Conservation (phyloP, 2,888 invertebrate genomes). For the Eilema caniola region DNA sequence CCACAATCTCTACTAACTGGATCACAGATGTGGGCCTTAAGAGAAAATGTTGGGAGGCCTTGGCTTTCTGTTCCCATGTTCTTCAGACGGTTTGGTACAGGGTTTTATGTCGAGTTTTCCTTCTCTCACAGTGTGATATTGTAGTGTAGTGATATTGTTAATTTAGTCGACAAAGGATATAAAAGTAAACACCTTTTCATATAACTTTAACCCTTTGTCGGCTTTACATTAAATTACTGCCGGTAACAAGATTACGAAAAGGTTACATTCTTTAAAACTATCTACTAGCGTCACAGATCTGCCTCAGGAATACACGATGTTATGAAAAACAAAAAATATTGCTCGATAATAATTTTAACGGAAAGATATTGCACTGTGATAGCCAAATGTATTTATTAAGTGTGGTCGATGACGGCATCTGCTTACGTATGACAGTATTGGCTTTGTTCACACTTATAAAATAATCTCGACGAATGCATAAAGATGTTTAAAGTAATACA, state of each 20-base stretch:
- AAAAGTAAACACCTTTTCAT: no score
- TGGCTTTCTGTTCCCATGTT: no score
- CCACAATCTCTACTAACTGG: no score
- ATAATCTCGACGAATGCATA: conserved; percentile 1
- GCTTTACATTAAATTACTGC: not conserved
- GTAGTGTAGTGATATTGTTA: no score
- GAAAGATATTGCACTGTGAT: conserved; percentile 32
- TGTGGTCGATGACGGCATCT: conserved; percentile 24
- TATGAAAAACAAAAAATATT: not conserved
- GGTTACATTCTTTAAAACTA: not conserved
- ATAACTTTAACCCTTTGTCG: no score
- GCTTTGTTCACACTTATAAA: conserved; percentile 12
- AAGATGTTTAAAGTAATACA: not conserved
- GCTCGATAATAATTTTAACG: not conserved
- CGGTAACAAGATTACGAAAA: not conserved
- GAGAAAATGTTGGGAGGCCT: no score
- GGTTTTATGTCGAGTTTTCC: no score
- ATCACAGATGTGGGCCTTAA: no score
- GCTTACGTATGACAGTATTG: conserved; percentile 21
- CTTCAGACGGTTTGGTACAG: no score
- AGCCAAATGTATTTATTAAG: conserved; percentile 36
- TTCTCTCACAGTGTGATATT: no score
- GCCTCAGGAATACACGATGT: not conserved
- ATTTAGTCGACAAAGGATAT: no score
- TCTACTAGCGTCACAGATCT: not conserved